phyloP scores from a whole-genome alignment of 2,888 invertebrate genomes.

The Eupithecia dodoneata region DNA sequence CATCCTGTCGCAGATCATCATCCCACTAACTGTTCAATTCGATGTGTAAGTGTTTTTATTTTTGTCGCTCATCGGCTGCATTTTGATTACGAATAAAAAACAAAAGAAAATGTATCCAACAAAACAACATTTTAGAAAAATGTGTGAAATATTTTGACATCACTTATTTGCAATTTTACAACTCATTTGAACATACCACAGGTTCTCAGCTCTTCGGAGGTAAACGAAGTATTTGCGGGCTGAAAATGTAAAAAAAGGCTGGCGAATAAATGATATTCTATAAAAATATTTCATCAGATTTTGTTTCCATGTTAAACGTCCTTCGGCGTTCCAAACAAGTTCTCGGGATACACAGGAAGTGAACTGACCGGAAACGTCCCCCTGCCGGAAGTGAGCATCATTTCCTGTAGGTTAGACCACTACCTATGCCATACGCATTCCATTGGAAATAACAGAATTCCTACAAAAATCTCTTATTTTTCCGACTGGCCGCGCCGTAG shows the following conservation, averaged over 20 bases:
- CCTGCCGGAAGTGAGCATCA: constrained; percentile 67
- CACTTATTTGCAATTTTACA: no score
- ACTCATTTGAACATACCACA: neutral
- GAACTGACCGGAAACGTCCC: constrained; percentile 55
- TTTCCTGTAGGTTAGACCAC: constrained; percentile 57
- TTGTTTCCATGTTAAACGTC: neutral
- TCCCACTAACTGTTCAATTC: neutral
- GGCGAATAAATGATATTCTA: neutral
- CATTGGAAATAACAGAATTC: constrained; percentile 24
- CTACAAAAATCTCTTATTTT: neutral
- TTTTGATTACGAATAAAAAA: no score
- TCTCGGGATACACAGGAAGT: constrained; percentile 47
- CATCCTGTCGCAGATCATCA: neutral
- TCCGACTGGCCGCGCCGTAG: neutral
- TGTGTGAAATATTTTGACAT: no score
- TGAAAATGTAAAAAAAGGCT: neutral
- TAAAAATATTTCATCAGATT: neutral
- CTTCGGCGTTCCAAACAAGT: constrained; percentile 18
- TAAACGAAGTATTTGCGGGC: neutral
- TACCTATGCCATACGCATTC: constrained; percentile 36
- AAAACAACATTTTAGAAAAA: no score
- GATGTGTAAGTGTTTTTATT: no score
- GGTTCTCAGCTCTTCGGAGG: neutral
- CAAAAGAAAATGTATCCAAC: no score
- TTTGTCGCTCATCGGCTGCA: no score